Base-by-base conservation (phyloP, 2,797 vertebrate genomes). In the Typhlichthys subterraneus region DNA sequence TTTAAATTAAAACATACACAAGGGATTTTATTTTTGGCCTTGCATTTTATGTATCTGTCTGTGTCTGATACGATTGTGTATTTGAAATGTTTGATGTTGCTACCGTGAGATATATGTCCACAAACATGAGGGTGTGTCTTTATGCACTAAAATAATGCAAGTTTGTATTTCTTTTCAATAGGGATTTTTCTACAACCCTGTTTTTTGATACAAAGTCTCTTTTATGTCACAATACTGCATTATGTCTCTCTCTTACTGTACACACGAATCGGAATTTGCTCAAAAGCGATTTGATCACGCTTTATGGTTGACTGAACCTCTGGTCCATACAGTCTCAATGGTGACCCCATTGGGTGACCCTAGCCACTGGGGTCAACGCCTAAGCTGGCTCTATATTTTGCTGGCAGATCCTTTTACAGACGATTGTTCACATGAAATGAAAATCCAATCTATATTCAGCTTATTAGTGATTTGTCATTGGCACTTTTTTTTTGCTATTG, bases 91-190 rank as follows among this genome's bases (percentile, higher is more conserved):
- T 65, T 84, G 80, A 83, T 81, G 63, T 78, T 83, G 79, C 61
- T 78, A 69, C 83, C 74, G 76, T 65, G 72, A 78, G 77, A 73
- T 83, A 68, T 82, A 73, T 75, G 79, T 88, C 75, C 77, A 84
- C 56, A 76, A 81, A 77, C 79, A 76, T 46, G 81, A 82, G 77
- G 86, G 84, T 88, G 77, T 84, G 81, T 87, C 72, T 80, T 84
- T 85, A 88, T 91, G 90, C 91, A 93, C 92, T 91, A 92, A 90
- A 84, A 73, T 75, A 78, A 83, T 86, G 77, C 85, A 87, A 79
- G 71, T 79, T 85, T 77, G 57, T 79, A 52, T 75, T 87, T 80
- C 71, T 76, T 52, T 81, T 84, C 73, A 72, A 67, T 75, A 67
- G 57, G 54, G 23, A 4, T 74, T 69, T 69, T 9, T 4, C 65